A percentile compares a stretch with the other conserved stretches of the same genome.
phyloP scores from a whole-genome alignment of 2,888 invertebrate genomes.

The Blera fallax region DNA sequence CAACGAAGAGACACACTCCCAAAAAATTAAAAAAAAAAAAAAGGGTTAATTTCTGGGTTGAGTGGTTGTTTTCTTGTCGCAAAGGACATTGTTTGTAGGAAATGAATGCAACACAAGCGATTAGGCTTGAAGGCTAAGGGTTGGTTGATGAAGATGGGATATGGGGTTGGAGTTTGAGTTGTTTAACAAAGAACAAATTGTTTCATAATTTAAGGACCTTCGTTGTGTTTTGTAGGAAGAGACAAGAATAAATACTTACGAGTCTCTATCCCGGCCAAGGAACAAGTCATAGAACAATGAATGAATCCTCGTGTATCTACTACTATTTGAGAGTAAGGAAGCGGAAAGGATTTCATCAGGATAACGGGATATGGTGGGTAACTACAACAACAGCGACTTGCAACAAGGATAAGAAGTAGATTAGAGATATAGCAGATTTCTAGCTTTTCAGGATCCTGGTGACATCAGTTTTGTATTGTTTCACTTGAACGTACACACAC shows the following conservation, averaged over 20 bases:
- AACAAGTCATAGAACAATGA: conserved; percentile 48
- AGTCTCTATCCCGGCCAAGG: conserved; percentile 40
- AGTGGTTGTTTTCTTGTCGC: conserved; percentile 21
- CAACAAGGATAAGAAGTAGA: conserved; percentile 60
- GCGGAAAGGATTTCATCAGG: conserved; percentile 42
- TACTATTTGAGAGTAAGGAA: conserved; percentile 41
- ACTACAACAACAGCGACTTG: conserved; percentile 5
- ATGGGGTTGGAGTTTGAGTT: too few species aligned
- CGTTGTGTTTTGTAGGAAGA: conserved; percentile 1
- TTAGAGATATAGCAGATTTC: conserved; percentile 68
- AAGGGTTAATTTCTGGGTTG: conserved; percentile 71
- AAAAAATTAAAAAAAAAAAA: conserved; percentile 33
- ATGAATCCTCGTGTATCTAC: conserved; percentile 51
- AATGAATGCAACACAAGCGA: conserved; percentile 49
- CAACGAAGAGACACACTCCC: conserved; percentile 21
- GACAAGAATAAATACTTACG: conserved; percentile 42
- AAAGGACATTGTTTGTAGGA: conserved; percentile 13
- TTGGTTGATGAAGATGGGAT: neutral
- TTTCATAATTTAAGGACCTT: conserved; percentile 64
- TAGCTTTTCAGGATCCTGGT: conserved; percentile 57
- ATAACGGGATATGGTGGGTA: neutral
- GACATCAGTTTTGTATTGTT: conserved; percentile 67
- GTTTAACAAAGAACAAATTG: conserved; percentile 61
- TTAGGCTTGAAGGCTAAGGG: neutral
- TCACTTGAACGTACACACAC: conserved; percentile 19